These are phyloP conservation scores for Vanessa atalanta DNA, from an alignment of 1,140 invertebrate genomes.

Conservation along the genomic window DNA sequence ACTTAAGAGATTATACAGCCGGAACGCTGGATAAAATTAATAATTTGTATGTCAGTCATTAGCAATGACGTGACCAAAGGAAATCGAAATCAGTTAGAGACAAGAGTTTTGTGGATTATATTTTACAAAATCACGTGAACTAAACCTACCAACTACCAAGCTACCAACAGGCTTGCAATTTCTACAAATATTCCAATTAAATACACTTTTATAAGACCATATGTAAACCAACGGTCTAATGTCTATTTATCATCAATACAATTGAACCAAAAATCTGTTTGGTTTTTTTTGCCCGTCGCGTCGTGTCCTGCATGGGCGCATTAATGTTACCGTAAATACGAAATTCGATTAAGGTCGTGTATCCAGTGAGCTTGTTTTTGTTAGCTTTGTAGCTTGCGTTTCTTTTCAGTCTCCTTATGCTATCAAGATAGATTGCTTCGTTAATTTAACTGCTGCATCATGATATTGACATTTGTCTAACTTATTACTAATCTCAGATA, in stretches of 20 bases:
- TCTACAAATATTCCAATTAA: too few species aligned
- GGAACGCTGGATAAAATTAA: too few species aligned
- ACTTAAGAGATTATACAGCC: too few species aligned
- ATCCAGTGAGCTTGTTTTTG: constrained; percentile 45
- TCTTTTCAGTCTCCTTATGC: constrained; percentile 20
- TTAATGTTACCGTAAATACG: constrained; percentile 50
- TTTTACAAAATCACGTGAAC: too few species aligned
- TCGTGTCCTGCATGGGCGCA: constrained; percentile 30
- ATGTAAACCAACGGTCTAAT: too few species aligned
- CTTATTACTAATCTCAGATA: not conserved
- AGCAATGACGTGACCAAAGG: too few species aligned
- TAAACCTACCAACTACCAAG: too few species aligned
- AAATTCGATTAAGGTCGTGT: constrained; percentile 61
- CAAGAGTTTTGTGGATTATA: too few species aligned
- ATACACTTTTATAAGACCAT: too few species aligned
- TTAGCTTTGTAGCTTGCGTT: constrained; percentile 39
- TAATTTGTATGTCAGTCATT: too few species aligned
- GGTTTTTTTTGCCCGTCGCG: not conserved
- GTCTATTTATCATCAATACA: not conserved
- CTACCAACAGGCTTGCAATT: too few species aligned
- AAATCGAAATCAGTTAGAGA: too few species aligned
- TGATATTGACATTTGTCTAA: not conserved
- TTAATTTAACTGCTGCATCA: constrained; percentile 13
- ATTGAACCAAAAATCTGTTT: not conserved
- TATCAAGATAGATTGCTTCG: constrained; percentile 31